Evolutionary conservation across 2,113 vertebrate species (phyloP).

Genomic region (Donacobius atricapilla): DNA sequence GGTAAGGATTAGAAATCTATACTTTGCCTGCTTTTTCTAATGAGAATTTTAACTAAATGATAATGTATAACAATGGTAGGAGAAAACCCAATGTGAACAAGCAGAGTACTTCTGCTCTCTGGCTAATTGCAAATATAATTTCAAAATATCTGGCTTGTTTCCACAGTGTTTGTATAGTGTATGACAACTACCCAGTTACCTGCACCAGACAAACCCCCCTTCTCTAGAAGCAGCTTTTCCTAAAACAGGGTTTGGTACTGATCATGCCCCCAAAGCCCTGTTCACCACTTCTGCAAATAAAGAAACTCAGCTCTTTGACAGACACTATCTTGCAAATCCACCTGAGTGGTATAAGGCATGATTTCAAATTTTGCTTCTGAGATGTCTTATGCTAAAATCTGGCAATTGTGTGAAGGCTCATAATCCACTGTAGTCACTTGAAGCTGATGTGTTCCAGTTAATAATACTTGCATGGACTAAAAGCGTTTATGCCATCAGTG

Average conservation of each 20-base stretch:
- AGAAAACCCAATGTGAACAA: neutral
- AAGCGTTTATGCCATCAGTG: neutral
- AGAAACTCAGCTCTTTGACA: neutral
- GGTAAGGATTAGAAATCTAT: neutral
- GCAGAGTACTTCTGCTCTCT: neutral
- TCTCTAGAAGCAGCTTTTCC: neutral
- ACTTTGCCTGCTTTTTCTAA: neutral
- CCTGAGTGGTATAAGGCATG: neutral
- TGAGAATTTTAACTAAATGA: neutral
- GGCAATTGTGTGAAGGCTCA: neutral
- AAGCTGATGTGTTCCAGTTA: neutral
- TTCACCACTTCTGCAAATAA: neutral
- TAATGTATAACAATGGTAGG: neutral
- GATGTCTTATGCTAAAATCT: neutral
- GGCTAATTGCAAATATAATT: neutral
- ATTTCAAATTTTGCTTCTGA: neutral
- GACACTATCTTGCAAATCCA: neutral
- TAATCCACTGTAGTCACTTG: neutral
- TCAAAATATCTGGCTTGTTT: neutral
- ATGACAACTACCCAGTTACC: neutral
- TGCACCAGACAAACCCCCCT: neutral
- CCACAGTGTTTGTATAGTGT: neutral
- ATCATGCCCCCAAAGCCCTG: neutral
- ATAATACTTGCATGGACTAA: neutral
- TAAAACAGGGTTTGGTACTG: neutral